phyloP scores from a whole-genome alignment of 2,797 vertebrate species.

The Spinibarbus caldwelli region DNA sequence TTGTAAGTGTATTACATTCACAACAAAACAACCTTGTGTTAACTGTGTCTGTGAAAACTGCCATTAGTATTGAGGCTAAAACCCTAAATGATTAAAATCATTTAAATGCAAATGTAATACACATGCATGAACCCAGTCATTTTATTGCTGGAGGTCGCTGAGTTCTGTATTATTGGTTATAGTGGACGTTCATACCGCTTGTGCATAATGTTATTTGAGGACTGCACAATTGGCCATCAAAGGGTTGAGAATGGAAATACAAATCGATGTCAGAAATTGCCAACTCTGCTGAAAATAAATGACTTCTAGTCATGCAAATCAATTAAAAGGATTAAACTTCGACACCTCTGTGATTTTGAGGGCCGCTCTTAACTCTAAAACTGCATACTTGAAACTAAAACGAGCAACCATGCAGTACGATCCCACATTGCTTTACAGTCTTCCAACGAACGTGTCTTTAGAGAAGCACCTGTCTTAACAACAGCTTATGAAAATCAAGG shows the following conservation, averaged over 20 bases:
- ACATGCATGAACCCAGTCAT: slow-evolving; percentile 27
- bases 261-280: slow-evolving; percentile 6
- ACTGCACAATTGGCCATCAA: neutral
- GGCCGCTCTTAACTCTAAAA: neutral
- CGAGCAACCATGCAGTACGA: neutral
- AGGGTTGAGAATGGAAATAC: neutral
- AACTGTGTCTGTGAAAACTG: slow-evolving; percentile 38
- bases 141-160: neutral
- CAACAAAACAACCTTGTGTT: slow-evolving; percentile 54
- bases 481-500: slow-evolving; percentile 54
- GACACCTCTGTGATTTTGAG: neutral
- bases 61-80: slow-evolving; percentile 46
- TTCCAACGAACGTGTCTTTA: neutral
- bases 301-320: neutral
- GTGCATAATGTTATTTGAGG: neutral
- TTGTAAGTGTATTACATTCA: slow-evolving; percentile 51
- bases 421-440: neutral
- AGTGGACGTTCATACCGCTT: neutral
- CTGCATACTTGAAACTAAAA: neutral
- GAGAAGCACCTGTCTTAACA: slow-evolving; percentile 8
- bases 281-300: neutral
- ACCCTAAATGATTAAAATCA: slow-evolving; percentile 48
- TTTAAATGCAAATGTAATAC: slow-evolving; percentile 45
- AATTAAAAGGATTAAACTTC: neutral
- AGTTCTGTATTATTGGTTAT: neutral